Evolutionary conservation across 1,140 invertebrate species (phyloP).

Genomic region (Tachypleus tridentatus): DNA sequence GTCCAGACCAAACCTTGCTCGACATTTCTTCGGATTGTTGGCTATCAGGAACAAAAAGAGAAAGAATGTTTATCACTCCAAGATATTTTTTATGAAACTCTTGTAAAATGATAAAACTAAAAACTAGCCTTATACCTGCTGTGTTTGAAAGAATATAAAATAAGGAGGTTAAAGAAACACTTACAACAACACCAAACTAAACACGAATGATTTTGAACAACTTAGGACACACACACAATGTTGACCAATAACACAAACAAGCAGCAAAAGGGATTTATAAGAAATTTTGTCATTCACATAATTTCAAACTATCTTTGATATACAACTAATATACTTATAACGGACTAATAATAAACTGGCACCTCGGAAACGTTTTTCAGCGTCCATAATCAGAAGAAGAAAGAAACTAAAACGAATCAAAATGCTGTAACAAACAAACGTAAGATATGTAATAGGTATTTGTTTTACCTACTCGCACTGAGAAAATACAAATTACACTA

Average conservation of each 20-base stretch:
- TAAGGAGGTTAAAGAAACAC: constrained; percentile 34
- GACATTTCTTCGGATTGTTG: constrained; percentile 97
- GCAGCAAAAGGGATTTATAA: too few relatives aligned
- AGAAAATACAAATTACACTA: constrained; percentile 1
- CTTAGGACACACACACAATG: too few relatives aligned
- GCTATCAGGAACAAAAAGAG: constrained; percentile 39
- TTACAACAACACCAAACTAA: constrained; percentile 10
- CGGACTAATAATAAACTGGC: too few relatives aligned
- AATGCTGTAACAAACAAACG: not conserved
- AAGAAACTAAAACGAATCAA: constrained; percentile 14
- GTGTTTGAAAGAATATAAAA: constrained; percentile 4
- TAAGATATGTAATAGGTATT: not conserved
- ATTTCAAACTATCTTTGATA: too few relatives aligned
- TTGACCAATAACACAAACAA: too few relatives aligned
- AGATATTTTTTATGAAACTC: not conserved
- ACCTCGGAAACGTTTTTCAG: too few relatives aligned
- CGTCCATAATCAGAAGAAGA: not conserved
- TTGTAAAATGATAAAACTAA: constrained; percentile 4
- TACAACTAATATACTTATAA: too few relatives aligned
- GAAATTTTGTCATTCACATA: too few relatives aligned
- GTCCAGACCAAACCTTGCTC: constrained; percentile 94
- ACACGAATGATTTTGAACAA: not conserved
- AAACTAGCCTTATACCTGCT: constrained; percentile 5
- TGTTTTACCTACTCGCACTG: too few relatives aligned
- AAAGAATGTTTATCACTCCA: constrained; percentile 10